Conservation (phyloP, 2,113 vertebrate genomes). For the Pelusios castaneus region DNA sequence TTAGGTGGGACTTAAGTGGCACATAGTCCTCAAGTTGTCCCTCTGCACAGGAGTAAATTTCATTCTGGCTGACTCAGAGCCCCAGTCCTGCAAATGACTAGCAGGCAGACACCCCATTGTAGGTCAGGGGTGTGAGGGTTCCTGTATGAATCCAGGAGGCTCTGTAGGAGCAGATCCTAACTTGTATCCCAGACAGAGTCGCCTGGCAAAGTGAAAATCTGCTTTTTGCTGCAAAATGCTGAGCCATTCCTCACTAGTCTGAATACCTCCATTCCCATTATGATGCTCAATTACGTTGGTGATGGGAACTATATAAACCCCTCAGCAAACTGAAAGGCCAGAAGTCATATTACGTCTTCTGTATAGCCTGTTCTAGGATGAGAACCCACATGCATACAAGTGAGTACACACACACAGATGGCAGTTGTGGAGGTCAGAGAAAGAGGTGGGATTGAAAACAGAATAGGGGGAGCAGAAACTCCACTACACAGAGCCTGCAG, state of each 20-base stretch:
- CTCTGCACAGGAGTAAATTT: accelerated
- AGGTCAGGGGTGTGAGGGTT: neutral
- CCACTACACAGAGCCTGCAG: neutral
- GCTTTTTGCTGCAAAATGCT: neutral
- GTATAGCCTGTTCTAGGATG: neutral
- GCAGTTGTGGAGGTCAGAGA: neutral
- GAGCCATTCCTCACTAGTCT: neutral
- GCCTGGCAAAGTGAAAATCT: neutral
- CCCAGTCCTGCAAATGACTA: neutral
- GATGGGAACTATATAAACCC: neutral
- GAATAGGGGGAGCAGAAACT: neutral
- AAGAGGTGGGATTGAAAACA: neutral
- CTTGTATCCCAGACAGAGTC: neutral
- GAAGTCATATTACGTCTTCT: neutral
- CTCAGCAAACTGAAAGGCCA: neutral
- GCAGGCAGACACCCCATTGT: neutral
- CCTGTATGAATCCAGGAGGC: neutral
- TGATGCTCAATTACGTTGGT: accelerated
- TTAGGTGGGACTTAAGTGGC: neutral
- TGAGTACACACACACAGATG: neutral
- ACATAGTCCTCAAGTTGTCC: accelerated
- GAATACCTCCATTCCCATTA: neutral
- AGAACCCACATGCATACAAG: neutral
- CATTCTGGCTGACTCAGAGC: neutral
- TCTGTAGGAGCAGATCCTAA: neutral